A percentile compares a stretch with the other conserved stretches of the same genome.
These are phyloP conservation scores for Caenorhabditis latens DNA, from an alignment of 1,140 invertebrate species.

Conservation along the genomic window DNA sequence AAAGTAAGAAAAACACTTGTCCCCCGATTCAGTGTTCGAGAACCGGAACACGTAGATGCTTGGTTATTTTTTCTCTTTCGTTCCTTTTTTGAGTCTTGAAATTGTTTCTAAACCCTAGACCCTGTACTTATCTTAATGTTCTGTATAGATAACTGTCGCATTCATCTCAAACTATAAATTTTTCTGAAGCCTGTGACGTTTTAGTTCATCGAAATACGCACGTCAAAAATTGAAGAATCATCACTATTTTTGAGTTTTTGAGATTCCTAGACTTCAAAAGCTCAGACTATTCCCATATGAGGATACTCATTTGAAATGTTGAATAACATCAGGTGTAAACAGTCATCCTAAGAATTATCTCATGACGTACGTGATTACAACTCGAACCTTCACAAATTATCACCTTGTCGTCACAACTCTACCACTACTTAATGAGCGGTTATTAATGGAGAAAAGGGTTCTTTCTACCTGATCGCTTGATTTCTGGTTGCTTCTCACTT, in stretches of 20 bases:
- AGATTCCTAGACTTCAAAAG: too few relatives aligned
- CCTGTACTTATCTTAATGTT: too few relatives aligned
- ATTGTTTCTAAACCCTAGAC: too few relatives aligned
- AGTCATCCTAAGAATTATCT: neutral
- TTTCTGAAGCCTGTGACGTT: too few relatives aligned
- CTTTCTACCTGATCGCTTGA: neutral
- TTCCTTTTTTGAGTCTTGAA: too few relatives aligned
- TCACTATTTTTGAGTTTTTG: too few relatives aligned
- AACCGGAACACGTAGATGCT: neutral
- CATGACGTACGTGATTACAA: neutral
- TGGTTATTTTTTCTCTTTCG: too few relatives aligned
- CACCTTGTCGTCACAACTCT: neutral
- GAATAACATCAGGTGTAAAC: neutral
- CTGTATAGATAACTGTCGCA: too few relatives aligned
- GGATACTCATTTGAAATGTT: neutral
- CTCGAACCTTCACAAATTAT: neutral
- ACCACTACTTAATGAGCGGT: neutral
- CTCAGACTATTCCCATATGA: too few relatives aligned
- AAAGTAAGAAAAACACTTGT: neutral
- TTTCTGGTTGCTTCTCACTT: conserved; percentile 15
- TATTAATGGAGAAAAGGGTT: neutral
- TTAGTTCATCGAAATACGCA: too few relatives aligned
- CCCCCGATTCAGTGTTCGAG: too few relatives aligned
- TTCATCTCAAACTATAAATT: too few relatives aligned
- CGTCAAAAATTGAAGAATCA: neutral